Base-by-base conservation (phyloP, 2,888 invertebrate genomes). In the Scaptomyza polygonia region DNA sequence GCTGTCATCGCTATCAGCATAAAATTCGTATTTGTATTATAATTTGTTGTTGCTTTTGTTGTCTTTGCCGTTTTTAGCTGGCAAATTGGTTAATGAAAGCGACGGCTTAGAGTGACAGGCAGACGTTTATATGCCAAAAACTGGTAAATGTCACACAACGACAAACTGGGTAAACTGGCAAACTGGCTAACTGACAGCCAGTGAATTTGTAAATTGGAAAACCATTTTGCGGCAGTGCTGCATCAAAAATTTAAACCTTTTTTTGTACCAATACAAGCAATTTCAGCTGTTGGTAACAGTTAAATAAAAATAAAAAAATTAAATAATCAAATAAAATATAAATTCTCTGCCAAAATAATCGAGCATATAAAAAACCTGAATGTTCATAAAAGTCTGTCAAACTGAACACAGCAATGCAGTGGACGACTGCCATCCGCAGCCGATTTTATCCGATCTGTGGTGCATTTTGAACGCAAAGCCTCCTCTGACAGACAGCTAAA, bases 21-120 rank as follows among this genome's bases (percentile, higher is more conserved):
- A 85, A 85, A 80, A 77, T 63, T 80, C 85, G 80, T 86, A 89
- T 87, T 87, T 87, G 76, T 79, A 88, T 89, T 86, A 71, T 89
- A 88, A 88, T 89, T 82, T 75, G 56, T 66, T 72, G 48, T 55
- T 18, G 47, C 12, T 61, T 14, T 27, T 14, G 54, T n/a, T 39
- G 27, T 45, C 5, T 16, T 45, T 59, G 43, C 14, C n/a, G 16
- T 36, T 73, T 30, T 18, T 56, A 45, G 48, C 18, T 57, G 49
- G 66, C 57, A 86, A 81, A 81, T 86, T 81, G 84, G 86, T 86
- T 81, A 81, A 81, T 86, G 86, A 81, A 78, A 61, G 62, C 73
- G 52, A 67, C 30, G 72, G 57, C 77, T 64, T 45, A 36, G 36
- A 25, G 21, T 56, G 64, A 59, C 51, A 43, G 49, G 7, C 67